These are phyloP conservation scores for Apoda limacodes DNA, from an alignment of 2,888 invertebrate species.

Conservation along the genomic window DNA sequence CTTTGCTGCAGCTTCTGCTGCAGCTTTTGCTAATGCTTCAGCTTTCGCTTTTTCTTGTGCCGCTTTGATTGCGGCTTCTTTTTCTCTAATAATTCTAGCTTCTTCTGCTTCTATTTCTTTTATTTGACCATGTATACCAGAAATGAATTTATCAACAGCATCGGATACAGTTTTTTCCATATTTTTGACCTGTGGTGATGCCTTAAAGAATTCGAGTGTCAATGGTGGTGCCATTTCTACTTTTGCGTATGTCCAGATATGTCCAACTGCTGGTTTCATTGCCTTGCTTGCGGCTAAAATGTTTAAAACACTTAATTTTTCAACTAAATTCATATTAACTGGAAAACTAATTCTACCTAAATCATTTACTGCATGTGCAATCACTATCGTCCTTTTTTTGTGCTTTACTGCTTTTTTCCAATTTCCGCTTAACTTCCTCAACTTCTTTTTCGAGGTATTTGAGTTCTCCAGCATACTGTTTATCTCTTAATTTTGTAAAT, in stretches of 20 bases:
- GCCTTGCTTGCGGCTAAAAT: constrained; percentile 36
- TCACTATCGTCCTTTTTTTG: too few relatives aligned
- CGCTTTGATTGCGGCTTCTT: constrained; percentile 31
- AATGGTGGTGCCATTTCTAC: constrained; percentile 50
- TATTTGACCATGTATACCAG: constrained; percentile 25
- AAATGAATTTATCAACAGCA: constrained; percentile 26
- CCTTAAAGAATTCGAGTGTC: constrained; percentile 33
- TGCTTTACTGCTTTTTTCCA: constrained; percentile 5
- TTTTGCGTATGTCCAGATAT: constrained; percentile 48
- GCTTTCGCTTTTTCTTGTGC: constrained; percentile 31
- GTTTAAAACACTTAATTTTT: too few relatives aligned
- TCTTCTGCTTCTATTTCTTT: constrained; percentile 33
- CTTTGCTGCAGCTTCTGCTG: constrained; percentile 21
- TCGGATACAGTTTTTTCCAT: constrained; percentile 30
- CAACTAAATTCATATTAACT: too few relatives aligned
- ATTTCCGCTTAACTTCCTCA: constrained; percentile 27
- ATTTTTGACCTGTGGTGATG: constrained; percentile 30
- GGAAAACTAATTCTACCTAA: too few relatives aligned
- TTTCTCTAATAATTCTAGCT: constrained; percentile 23
- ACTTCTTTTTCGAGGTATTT: constrained; percentile 42
- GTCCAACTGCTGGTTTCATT: constrained; percentile 25
- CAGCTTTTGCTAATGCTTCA: constrained; percentile 24
- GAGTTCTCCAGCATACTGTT: constrained; percentile 33
- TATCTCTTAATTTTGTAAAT: constrained; percentile 30
- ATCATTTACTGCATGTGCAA: too few relatives aligned